A percentile compares a stretch with the other conserved stretches of the same genome.
phyloP scores from a whole-genome alignment of 2,888 invertebrate species.

The Parnassius orleans region DNA sequence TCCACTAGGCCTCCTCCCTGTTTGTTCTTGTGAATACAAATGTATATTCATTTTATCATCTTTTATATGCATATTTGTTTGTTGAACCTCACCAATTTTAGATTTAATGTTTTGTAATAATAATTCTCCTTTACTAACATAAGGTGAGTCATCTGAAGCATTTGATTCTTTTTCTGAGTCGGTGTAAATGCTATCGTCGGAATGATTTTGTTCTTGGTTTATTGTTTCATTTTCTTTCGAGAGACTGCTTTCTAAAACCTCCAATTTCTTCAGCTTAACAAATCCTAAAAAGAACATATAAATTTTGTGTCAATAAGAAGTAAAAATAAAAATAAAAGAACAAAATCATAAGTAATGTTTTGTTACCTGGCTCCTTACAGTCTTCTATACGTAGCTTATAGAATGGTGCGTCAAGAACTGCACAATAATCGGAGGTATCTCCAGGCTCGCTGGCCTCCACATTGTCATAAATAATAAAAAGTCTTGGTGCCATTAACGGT shows the following conservation, averaged over 20 bases:
- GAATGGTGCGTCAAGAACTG: slow-evolving; percentile 80
- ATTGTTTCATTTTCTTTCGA: slow-evolving; percentile 50
- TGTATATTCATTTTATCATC: slow-evolving; percentile 8
- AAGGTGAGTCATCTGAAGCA: slow-evolving; percentile 58
- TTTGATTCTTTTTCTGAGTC: slow-evolving; percentile 73
- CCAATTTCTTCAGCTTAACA: slow-evolving; percentile 77
- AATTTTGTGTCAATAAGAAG: slow-evolving; percentile 2
- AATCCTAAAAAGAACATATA: slow-evolving; percentile 71
- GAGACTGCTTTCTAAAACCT: slow-evolving; percentile 68
- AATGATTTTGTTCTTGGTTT: slow-evolving; percentile 39
- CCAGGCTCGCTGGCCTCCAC: slow-evolving; percentile 85
- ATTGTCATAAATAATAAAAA: slow-evolving; percentile 87
- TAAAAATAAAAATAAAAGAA: neutral
- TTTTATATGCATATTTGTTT: slow-evolving; percentile 10
- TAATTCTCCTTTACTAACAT: slow-evolving; percentile 48
- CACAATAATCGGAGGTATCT: slow-evolving; percentile 81
- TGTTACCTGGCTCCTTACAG: slow-evolving; percentile 67
- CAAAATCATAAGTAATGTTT: neutral
- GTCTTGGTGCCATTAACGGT: slow-evolving; percentile 82
- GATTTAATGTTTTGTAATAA: slow-evolving; percentile 52
- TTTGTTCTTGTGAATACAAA: slow-evolving; percentile 29
- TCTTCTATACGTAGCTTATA: slow-evolving; percentile 83
- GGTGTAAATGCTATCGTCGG: slow-evolving; percentile 65
- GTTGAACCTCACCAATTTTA: slow-evolving; percentile 39
- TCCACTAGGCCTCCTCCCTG: slow-evolving; percentile 54